A percentile compares a stretch with the other conserved stretches of the same genome.
These are phyloP conservation scores for Ellobius talpinus DNA, from an alignment of 2,113 vertebrate species.

Conservation along the genomic window DNA sequence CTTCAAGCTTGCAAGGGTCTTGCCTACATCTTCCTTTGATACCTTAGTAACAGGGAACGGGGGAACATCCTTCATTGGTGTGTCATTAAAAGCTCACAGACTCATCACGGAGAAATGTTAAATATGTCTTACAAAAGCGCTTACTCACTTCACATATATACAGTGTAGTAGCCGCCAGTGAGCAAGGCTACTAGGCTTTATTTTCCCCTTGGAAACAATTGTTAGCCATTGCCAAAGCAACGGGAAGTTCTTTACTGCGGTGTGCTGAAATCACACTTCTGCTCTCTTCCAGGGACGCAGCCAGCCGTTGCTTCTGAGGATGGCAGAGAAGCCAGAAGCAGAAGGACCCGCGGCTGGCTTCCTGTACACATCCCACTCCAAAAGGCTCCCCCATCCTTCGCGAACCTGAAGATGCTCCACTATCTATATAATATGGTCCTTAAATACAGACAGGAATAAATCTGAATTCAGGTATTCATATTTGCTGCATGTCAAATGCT, in stretches of 20 bases:
- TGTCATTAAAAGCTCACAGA: constrained; percentile 31
- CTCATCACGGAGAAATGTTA: not conserved
- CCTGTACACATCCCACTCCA: not conserved
- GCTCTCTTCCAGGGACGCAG: not conserved
- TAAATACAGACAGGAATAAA: not conserved
- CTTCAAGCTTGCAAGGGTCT: constrained; percentile 26
- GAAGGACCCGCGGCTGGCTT: not conserved
- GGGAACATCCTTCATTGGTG: constrained; percentile 11
- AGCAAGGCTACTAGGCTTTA: not conserved
- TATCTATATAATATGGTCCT: not conserved
- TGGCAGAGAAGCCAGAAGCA: not conserved
- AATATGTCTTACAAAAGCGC: not conserved
- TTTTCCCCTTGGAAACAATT: not conserved
- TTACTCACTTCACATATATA: not conserved
- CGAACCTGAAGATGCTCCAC: not conserved
- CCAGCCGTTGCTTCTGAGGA: not conserved
- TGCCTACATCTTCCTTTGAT: constrained; percentile 20
- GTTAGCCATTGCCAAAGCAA: not conserved
- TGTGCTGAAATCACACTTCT: constrained; percentile 32
- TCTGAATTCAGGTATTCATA: not conserved
- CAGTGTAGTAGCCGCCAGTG: not conserved
- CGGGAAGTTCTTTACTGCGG: not conserved
- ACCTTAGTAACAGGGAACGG: constrained; percentile 11
- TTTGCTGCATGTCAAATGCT: not conserved
- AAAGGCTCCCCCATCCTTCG: not conserved